phyloP scores from a whole-genome alignment of 2,888 invertebrate genomes.

The Cyrtodaria siliqua region DNA sequence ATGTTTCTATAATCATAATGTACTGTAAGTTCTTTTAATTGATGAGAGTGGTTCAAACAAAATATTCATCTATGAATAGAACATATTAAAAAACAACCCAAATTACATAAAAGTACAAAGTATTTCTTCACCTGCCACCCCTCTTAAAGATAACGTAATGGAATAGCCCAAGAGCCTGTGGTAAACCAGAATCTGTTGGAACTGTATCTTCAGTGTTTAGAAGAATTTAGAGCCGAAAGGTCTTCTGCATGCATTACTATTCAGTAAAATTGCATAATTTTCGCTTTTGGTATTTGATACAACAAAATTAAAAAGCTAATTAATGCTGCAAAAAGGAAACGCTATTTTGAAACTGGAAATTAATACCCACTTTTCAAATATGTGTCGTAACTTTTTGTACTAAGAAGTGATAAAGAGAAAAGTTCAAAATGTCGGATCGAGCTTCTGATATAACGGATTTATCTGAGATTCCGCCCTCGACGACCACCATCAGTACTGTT shows the following conservation, averaged over 20 bases:
- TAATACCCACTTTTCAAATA: constrained; percentile 46
- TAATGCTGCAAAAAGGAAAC: constrained; percentile 50
- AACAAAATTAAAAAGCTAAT: constrained; percentile 15
- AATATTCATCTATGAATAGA: too few species aligned
- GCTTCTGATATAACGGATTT: constrained; percentile 78
- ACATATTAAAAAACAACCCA: too few species aligned
- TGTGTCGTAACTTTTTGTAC: constrained; percentile 59
- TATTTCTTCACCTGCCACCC: background rate
- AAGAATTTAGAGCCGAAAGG: constrained; percentile 81
- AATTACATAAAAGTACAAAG: too few species aligned
- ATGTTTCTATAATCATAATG: too few species aligned
- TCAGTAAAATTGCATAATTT: constrained; percentile 57
- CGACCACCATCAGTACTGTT: constrained; percentile 95
- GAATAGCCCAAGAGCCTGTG: constrained; percentile 52
- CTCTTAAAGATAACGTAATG: constrained; percentile 23
- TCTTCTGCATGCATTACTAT: constrained; percentile 83
- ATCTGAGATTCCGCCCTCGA: constrained; percentile 80
- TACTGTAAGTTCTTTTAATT: background rate
- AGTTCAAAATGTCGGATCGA: constrained; percentile 75
- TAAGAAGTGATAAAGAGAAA: constrained; percentile 11
- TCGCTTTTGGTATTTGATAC: constrained; percentile 23
- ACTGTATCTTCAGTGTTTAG: constrained; percentile 54
- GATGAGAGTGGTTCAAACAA: too few species aligned
- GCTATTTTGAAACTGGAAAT: constrained; percentile 54
- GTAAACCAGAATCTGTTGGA: constrained; percentile 38